Conservation (phyloP, 1,140 invertebrate species). For the Drosophila obscura region DNA sequence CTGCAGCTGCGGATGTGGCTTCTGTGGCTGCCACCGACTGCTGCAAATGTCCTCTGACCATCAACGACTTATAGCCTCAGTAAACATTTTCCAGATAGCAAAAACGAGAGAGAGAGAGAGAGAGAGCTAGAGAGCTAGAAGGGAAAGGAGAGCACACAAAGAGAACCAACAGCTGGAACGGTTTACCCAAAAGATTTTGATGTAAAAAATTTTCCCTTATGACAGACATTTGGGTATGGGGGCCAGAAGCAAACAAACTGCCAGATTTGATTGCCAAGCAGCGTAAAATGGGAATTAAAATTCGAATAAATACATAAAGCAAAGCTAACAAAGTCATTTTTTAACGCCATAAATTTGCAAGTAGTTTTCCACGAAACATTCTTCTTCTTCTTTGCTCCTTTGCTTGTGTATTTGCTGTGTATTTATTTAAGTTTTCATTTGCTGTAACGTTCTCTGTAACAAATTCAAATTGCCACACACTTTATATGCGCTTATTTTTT, state of each 20-base stretch:
- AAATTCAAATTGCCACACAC: slow-evolving; percentile 63
- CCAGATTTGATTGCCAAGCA: slow-evolving; percentile 45
- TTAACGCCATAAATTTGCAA: slow-evolving; percentile 70
- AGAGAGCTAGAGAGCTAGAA: no score
- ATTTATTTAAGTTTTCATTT: slow-evolving; percentile 61
- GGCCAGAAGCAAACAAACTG: slow-evolving; percentile 55
- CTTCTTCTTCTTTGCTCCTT: slow-evolving; percentile 6
- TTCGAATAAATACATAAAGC: slow-evolving; percentile 73
- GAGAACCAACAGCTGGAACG: slow-evolving; percentile 35
- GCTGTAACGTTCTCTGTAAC: slow-evolving; percentile 25
- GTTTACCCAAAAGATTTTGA: slow-evolving; percentile 39
- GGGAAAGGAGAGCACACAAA: slow-evolving; percentile 36
- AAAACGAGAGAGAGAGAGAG: neutral
- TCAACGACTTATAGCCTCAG: slow-evolving; percentile 51
- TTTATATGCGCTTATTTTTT: slow-evolving; percentile 50
- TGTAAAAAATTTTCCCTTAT: slow-evolving; percentile 75
- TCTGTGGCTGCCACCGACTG: slow-evolving; percentile 20
- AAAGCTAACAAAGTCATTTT: slow-evolving; percentile 45
- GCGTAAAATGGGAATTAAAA: slow-evolving; percentile 65
- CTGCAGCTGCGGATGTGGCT: slow-evolving; percentile 36
- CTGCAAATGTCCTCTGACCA: slow-evolving; percentile 7
- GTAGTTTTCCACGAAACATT: slow-evolving; percentile 69
- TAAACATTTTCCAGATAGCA: slow-evolving; percentile 49
- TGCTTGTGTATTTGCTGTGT: slow-evolving; percentile 1
- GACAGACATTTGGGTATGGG: slow-evolving; percentile 36